Conservation (phyloP, 2,797 vertebrate genomes). For the Capromys pilorides region DNA sequence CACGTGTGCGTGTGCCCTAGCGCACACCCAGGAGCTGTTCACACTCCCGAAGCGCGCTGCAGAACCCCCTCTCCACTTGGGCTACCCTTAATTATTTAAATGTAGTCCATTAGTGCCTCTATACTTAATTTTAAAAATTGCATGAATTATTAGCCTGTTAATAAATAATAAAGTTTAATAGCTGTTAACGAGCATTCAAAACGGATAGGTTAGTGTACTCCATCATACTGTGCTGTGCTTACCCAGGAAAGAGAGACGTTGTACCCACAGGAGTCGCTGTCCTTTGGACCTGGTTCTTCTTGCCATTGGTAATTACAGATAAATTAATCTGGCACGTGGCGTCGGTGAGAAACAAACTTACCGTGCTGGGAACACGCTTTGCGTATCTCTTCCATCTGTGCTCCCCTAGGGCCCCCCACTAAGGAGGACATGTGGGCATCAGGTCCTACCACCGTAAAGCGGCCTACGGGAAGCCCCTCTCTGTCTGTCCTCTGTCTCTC, state of each 20-base stretch:
- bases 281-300: conserved; percentile 28
- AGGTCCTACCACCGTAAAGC: not conserved
- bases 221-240: conserved; percentile 52
- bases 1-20: rapidly evolving
- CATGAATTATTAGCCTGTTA: conserved; percentile 70
- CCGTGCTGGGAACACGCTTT: not conserved
- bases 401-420: not conserved
- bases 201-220: conserved; percentile 52
- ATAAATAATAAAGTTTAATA: conserved; percentile 75
- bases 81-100: conserved; percentile 71
- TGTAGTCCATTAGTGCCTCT: conserved; percentile 67
- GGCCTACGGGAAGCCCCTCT: not conserved
- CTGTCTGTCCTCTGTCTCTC: not conserved
- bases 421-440: rapidly evolving
- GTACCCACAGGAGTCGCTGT: conserved; percentile 15
- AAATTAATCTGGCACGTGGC: not conserved
- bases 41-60: not conserved
- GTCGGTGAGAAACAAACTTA: not conserved
- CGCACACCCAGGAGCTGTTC: not conserved
- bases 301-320: conserved; percentile 9
- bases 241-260: not conserved
- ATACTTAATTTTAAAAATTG: conserved; percentile 65
- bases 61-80: not conserved
- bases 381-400: not conserved
- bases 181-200: conserved; percentile 67